A percentile compares a stretch with the other conserved stretches of the same genome.
Evolutionary conservation across 2,888 invertebrate genomes (phyloP).

Genomic region (Drosophila differens): DNA sequence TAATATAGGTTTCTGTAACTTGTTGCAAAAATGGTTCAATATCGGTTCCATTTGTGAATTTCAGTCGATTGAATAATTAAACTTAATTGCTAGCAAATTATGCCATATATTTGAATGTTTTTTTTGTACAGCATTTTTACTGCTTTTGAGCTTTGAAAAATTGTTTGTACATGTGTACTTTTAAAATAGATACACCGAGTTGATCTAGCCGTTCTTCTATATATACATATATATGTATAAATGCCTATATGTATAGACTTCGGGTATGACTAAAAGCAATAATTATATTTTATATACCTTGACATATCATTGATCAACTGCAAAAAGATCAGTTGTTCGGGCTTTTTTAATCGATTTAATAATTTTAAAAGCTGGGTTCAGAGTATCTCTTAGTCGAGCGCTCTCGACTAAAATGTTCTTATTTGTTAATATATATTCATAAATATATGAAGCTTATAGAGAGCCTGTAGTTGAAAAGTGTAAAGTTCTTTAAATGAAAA

Average conservation of each 20-base stretch:
- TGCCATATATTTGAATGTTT: neutral
- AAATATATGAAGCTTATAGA: neutral
- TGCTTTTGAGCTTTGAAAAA: neutral
- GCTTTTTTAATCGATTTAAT: too few species aligned
- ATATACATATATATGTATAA: too few species aligned
- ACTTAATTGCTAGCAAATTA: neutral
- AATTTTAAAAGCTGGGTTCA: too few species aligned
- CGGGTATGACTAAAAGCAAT: too few species aligned
- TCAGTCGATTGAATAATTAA: neutral
- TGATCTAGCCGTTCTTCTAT: too few species aligned
- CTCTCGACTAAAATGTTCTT: neutral
- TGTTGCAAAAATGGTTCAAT: neutral
- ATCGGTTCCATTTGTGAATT: neutral
- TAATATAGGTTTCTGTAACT: neutral
- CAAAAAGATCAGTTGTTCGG: too few species aligned
- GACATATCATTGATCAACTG: too few species aligned
- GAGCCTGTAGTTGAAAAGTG: neutral
- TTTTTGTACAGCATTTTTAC: neutral
- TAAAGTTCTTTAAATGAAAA: conserved; percentile 3
- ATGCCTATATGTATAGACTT: too few species aligned
- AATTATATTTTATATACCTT: too few species aligned
- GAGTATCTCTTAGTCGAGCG: neutral
- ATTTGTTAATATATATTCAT: too few species aligned
- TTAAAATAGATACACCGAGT: neutral
- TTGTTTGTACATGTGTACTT: neutral